Base-by-base conservation (phyloP, 2,888 invertebrate species). In the Platerodrilus igneus region DNA sequence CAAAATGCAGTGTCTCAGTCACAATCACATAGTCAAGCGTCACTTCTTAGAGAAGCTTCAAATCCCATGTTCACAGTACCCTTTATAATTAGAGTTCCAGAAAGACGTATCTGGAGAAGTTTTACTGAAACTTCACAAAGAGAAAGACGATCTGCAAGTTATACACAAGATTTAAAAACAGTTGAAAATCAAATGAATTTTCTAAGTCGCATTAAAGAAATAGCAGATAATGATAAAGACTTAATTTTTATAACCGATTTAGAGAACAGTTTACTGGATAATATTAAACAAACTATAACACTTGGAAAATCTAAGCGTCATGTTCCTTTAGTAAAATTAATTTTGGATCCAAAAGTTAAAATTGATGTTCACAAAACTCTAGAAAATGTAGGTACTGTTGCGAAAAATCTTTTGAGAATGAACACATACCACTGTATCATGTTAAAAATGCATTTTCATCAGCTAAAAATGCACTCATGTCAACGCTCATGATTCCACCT, bases 351-450 rank as follows among this genome's bases (percentile, higher is more conserved):
- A 3, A 56, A 56, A 17, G 50, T 55, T 2, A 59, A 58, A 46
- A 32, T 69, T 2, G 65, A 69, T 44, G 50, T 68, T 25, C 54
- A 60, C n/a, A 64, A 64, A 55, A 66, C 67, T 1, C 44, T 66
- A 16, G 64, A 65, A 39, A 67, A 68, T 37, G 46, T 59, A 3
- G 67, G 67, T 3, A 55, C 60, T 1, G 59, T 62, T 3, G 57
- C 63, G 1, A 63, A 55, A 40, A 57, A 62, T 17, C 62, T n/a
- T 62, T 68, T 30, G 64, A 66, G 41, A 60, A 65, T 33, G 55
- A 64, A 36, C 54, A 55, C 6, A 59, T 64, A 2, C 69, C 69
- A 3, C 49, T 67, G 48, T 63, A 58, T 36, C 67, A 69, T 36
- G 46, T 68, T 9, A 56, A 58, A 30, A 63, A 66, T 35, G 52